Evolutionary conservation across 2,888 invertebrate genomes (phyloP), one percentile per base, ranked within the genome.

Genomic region (Biston betularia): DNA sequence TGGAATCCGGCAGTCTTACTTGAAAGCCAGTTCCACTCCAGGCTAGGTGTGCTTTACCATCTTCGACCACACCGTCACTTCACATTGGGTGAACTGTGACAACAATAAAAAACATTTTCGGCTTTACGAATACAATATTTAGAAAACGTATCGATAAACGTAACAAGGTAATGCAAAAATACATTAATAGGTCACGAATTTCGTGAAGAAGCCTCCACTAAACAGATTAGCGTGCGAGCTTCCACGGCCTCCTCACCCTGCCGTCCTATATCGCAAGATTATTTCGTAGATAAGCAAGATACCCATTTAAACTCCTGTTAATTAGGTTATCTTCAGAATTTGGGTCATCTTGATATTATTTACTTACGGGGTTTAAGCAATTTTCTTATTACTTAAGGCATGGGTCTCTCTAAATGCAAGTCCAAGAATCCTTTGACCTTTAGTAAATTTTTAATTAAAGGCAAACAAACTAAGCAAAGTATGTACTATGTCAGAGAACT

Each of bases 241-340:
- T 48, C 62, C 46, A 6, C 1, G 7, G n/a, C n/a, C 35, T 14
- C 15, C 44, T 54, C 55, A 33, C 38, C 60, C 68, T 63, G 59
- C 70, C 65, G 70, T 49, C 66, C 70, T 69, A 63, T 57, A 70
- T 71, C 58, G 56, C 59, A 65, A 65, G 65, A 65, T 69, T 61
- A 72, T 68, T 64, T 15, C 14, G 45, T 46, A 48, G 70, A 66
- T 68, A 70, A 64, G 54, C 61, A 45, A 61, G 38, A 60, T 50
- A 42, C 33, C 42, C 40, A 61, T 56, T 65, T 49, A 58, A 54
- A 55, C 14, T 55, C 50, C 38, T 61, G 40, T 52, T 65, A 65
- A 70, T 65, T 62, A 57, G 62, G 62, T 70, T 62, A 65, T 56
- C 53, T 45, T 46, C 15, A 35, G 44, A 55, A 44, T 60, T 40